A percentile compares a stretch with the other conserved stretches of the same genome.
phyloP scores from a whole-genome alignment of 2,113 vertebrate genomes.

The Semicossyphus pulcher region DNA sequence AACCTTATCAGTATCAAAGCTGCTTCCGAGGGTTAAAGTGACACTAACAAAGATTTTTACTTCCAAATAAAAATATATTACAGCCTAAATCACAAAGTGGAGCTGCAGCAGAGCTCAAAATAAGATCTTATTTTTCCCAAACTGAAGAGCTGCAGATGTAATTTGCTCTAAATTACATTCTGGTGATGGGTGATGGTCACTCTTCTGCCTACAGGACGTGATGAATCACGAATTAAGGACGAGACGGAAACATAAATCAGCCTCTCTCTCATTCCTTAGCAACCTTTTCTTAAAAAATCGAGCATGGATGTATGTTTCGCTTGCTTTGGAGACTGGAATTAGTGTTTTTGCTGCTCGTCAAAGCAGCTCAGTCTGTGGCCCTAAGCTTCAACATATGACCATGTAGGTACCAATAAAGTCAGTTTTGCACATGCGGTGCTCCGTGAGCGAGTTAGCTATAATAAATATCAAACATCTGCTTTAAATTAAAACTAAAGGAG shows the following conservation, averaged over 20 bases:
- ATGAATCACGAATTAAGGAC: slow-evolving; percentile 9
- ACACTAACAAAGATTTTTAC: slow-evolving; percentile 40
- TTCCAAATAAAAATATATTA: slow-evolving; percentile 35
- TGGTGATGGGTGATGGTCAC: slow-evolving; percentile 2
- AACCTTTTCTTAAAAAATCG: too few relatives aligned
- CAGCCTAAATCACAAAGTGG: slow-evolving; percentile 23
- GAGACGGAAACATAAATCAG: not conserved
- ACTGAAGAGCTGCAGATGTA: slow-evolving; percentile 7
- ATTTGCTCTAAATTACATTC: slow-evolving; percentile 22
- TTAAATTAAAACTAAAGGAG: too few relatives aligned
- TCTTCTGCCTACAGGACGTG: not conserved
- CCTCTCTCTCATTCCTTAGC: too few relatives aligned
- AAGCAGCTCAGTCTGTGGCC: too few relatives aligned
- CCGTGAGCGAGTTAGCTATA: too few relatives aligned
- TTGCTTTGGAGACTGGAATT: too few relatives aligned
- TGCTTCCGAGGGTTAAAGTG: slow-evolving; percentile 22
- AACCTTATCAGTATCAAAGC: slow-evolving; percentile 9
- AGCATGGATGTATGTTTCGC: too few relatives aligned
- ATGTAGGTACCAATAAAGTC: too few relatives aligned
- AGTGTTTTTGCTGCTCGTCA: too few relatives aligned
- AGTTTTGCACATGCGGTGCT: too few relatives aligned
- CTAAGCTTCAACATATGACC: too few relatives aligned
- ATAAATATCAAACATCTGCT: too few relatives aligned
- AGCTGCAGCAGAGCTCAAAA: not conserved
- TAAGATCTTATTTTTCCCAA: not conserved